A percentile compares a stretch with the other conserved stretches of the same genome.
Evolutionary conservation across 2,888 invertebrate genomes (phyloP).

Genomic region (Pteria penguin): DNA sequence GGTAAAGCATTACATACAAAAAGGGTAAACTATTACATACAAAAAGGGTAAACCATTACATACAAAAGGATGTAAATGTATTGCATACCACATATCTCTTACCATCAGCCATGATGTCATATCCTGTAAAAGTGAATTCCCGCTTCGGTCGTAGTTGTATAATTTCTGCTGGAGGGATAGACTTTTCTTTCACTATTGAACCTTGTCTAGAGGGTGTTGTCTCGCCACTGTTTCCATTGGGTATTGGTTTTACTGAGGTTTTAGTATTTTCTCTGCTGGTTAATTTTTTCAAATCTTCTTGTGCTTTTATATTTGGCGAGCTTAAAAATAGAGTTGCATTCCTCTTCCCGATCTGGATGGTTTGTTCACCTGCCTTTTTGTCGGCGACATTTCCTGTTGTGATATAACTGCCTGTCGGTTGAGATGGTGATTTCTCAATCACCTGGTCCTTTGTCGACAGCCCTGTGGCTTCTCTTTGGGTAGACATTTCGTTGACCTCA

Average conservation of each 20-base stretch:
- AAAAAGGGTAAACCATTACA: no score
- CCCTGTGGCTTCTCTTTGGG: no score
- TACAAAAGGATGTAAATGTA: background rate
- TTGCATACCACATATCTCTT: constrained; percentile 4
- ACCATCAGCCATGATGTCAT: constrained; percentile 69
- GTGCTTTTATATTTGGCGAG: constrained; percentile 29
- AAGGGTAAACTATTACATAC: no score
- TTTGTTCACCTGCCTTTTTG: constrained; percentile 3
- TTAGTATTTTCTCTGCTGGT: background rate
- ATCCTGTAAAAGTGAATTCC: constrained; percentile 69
- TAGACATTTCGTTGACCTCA: no score
- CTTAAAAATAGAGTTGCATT: constrained; percentile 40
- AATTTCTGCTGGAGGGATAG: constrained; percentile 20
- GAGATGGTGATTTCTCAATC: no score
- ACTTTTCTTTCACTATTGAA: background rate
- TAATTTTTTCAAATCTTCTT: constrained; percentile 2
- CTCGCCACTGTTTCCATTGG: background rate
- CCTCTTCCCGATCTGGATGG: constrained; percentile 38
- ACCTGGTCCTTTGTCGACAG: no score
- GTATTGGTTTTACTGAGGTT: background rate
- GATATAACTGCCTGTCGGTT: background rate
- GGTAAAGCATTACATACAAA: no score
- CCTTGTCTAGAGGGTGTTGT: background rate
- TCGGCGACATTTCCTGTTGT: background rate
- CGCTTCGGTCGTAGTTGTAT: constrained; percentile 31